Base-by-base conservation (phyloP, 2,113 vertebrate genomes). In the Cyanoramphus novaezelandiae region DNA sequence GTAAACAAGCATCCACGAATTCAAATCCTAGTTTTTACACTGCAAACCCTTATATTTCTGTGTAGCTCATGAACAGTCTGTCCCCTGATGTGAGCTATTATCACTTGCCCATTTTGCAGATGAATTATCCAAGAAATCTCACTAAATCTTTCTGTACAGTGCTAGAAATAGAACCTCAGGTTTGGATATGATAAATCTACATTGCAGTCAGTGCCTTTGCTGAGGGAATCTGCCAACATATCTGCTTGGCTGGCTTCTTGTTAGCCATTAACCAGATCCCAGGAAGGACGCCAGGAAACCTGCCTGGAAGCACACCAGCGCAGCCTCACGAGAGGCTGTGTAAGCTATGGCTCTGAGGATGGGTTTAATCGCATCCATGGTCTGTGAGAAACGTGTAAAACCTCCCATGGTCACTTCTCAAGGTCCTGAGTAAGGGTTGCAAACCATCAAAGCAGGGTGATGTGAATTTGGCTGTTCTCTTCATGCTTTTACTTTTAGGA, bases 181-280 rank as follows among this genome's bases (percentile, higher is more conserved):
- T 88, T 91, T 79, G 63, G 82, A 13, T 69, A 39, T 91, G 86
- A 93, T 78, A 92, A 86, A 95, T 82, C 70, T 55, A 76, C 77
- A 24, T 43, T 91, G 92, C 86, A 82, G 92, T 49, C 24, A 6
- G 70, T 72, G 86, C 68, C 88, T 75, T 41, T 46, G 79, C 35
- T 49, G 96, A 62, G 84, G 24, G 25, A 67, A 89, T 69, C 82
- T 33, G 67, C 68, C 41, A 83, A 39, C 1, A 0, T 16, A 8
- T 55, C 59, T 93, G 77, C 63, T 87, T 67, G 74, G 81, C 83
- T 92, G 70, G 62, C 28, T 72, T 96, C 78, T 91, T 41, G 33
- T 60, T 87, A 85, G 91, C 94, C 86, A 87, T 91, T 95, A 96
- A 91, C 88, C 88, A 76, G 77, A 79, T 88, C 91, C 91, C 62